Evolutionary conservation across 2,113 vertebrate genomes (phyloP).

Genomic region (Protobothrops mucrosquamatus): DNA sequence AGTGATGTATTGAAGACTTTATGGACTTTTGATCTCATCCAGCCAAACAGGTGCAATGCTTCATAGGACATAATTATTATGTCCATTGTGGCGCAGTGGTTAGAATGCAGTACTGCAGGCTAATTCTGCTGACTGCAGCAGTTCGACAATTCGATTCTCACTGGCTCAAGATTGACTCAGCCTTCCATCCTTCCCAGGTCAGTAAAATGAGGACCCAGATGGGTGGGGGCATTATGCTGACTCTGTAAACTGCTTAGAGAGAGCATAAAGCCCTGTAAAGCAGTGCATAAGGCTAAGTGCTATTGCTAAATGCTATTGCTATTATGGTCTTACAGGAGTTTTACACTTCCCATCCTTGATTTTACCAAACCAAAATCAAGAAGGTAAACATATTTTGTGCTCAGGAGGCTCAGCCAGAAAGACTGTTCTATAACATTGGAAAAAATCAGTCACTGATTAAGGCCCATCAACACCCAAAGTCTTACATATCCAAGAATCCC

Average conservation of each 20-base stretch:
- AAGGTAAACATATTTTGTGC: not conserved
- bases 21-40: not conserved
- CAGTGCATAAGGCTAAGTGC: not conserved
- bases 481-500: not conserved
- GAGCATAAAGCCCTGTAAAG: not conserved
- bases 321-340: not conserved
- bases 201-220: not conserved
- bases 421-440: not conserved
- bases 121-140: not conserved
- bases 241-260: not conserved
- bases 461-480: not conserved
- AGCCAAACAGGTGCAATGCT: not conserved
- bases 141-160: not conserved
- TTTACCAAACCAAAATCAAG: not conserved
- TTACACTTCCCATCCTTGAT: not conserved
- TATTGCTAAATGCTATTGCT: not conserved
- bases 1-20: not conserved
- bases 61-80: not conserved
- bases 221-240: not conserved
- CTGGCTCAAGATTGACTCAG: not conserved
- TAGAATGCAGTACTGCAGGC: not conserved
- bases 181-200: not conserved
- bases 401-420: not conserved
- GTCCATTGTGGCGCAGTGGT: not conserved
- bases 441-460: not conserved